These are phyloP conservation scores for Chrysotoxum bicinctum DNA, from an alignment of 2,888 invertebrate genomes.

Conservation along the genomic window DNA sequence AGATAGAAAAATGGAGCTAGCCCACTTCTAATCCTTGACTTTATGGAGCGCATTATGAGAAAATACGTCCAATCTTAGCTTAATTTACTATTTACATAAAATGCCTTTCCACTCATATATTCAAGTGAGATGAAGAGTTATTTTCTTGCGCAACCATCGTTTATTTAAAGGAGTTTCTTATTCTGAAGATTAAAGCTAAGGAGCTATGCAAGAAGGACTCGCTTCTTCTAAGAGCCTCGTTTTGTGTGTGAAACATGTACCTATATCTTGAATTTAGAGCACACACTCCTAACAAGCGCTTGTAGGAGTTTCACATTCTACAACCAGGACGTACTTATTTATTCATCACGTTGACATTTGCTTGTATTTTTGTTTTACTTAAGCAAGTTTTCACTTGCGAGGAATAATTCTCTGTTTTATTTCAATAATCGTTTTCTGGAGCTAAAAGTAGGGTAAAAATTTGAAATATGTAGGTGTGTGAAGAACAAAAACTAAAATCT, in stretches of 20 bases:
- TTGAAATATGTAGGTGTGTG: too few species aligned
- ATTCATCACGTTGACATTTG: conserved; percentile 25
- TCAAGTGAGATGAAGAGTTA: conserved; percentile 23
- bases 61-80: conserved; percentile 28
- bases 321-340: conserved; percentile 10
- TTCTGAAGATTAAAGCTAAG: background rate
- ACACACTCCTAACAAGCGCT: conserved; percentile 6
- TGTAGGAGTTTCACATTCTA: background rate
- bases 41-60: conserved; percentile 12
- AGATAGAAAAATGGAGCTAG: background rate
- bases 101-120: conserved; percentile 7
- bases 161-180: conserved; percentile 28
- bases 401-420: background rate
- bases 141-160: conserved; percentile 1
- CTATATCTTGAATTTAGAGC: conserved; percentile 1
- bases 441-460: background rate
- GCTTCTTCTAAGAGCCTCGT: background rate
- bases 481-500: too few species aligned
- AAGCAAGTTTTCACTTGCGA: background rate
- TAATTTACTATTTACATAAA: conserved; percentile 40
- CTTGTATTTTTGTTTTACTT: conserved; percentile 5
- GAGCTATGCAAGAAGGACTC: background rate
- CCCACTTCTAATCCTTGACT: conserved; percentile 28
- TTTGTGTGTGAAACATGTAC: conserved; percentile 15
- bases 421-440: background rate